These are phyloP conservation scores for Lanius collurio DNA, from an alignment of 2,113 vertebrate genomes.

Conservation along the genomic window DNA sequence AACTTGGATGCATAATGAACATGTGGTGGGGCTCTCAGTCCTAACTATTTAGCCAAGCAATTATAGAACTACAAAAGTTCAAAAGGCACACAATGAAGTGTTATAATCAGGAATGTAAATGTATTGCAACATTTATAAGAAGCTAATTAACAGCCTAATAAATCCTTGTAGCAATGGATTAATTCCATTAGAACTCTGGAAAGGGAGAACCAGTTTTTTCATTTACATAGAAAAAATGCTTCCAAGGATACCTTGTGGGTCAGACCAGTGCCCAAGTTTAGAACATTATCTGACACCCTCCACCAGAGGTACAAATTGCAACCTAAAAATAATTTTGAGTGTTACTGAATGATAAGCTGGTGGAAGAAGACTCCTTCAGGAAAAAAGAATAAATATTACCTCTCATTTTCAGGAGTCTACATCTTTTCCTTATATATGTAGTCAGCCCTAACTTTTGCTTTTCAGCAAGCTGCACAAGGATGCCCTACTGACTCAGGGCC, in stretches of 20 bases:
- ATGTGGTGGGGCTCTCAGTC: background rate
- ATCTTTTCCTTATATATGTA: background rate
- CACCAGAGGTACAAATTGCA: background rate
- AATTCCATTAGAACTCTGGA: slow-evolving; percentile 12
- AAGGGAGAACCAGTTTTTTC: background rate
- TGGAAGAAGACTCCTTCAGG: background rate
- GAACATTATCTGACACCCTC: background rate
- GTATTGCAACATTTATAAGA: background rate
- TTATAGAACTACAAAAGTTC: slow-evolving; percentile 11
- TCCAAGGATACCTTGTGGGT: background rate
- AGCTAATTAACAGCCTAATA: slow-evolving; percentile 32
- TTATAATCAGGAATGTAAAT: slow-evolving; percentile 48
- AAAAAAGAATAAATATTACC: background rate
- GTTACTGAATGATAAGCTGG: background rate
- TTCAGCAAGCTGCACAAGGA: background rate
- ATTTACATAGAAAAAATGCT: background rate
- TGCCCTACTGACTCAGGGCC: background rate
- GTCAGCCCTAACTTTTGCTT: background rate
- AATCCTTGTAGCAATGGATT: slow-evolving; percentile 15
- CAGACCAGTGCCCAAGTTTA: background rate
- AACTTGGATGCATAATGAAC: background rate
- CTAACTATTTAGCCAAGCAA: background rate
- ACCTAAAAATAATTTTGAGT: background rate
- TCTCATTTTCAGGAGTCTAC: background rate
- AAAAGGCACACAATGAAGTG: background rate